phyloP scores from a whole-genome alignment of 2,888 invertebrate species.

The Pristionchus entomophagus region DNA sequence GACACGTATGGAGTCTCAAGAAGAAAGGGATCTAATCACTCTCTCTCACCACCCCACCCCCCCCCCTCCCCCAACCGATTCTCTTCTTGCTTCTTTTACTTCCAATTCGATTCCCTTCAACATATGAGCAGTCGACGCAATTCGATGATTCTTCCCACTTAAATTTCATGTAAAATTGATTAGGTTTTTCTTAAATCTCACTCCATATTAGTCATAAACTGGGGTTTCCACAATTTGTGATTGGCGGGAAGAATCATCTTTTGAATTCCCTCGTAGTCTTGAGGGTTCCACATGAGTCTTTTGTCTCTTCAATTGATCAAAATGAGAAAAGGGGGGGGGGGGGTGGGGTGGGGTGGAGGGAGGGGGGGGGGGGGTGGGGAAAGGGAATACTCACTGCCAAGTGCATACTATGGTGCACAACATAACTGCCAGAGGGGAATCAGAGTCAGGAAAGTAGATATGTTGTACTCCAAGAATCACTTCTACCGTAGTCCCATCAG shows the following conservation, averaged over 20 bases:
- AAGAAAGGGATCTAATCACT: too few relatives aligned
- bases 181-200: not conserved
- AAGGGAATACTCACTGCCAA: not conserved
- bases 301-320: not conserved
- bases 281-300: not conserved
- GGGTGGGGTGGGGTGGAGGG: too few relatives aligned
- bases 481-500: not conserved
- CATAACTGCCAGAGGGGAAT: not conserved
- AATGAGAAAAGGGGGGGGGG: not conserved
- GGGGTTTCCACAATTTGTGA: conserved; percentile 34
- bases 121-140: not conserved
- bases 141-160: conserved; percentile 9
- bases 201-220: conserved; percentile 15
- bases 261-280: not conserved
- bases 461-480: not conserved
- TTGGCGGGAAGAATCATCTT: not conserved
- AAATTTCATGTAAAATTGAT: not conserved
- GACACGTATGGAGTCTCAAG: not conserved
- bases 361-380: too few relatives aligned
- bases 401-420: not conserved
- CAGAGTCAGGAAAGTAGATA: not conserved
- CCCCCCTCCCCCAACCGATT: not conserved
- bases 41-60: not conserved
- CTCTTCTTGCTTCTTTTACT: not conserved
- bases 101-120: conserved; percentile 7